phyloP scores from a whole-genome alignment of 2,888 invertebrate species.

The Hirtodrosophila trivittata region DNA sequence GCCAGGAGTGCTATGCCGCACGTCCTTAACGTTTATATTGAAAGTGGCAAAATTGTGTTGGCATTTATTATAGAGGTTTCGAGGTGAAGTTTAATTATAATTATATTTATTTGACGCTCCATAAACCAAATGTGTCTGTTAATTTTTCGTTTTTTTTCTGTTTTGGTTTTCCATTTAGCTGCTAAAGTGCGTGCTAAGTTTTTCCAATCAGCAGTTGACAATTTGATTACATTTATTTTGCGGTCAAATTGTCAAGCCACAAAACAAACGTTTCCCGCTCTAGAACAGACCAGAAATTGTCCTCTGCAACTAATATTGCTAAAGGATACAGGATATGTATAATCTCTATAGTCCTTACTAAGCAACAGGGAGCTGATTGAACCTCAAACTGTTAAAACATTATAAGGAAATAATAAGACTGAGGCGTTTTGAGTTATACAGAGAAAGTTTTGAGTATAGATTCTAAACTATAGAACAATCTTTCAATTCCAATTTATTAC shows the following conservation, averaged over 20 bases:
- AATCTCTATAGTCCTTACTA: too few relatives aligned
- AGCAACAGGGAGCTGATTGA: too few relatives aligned
- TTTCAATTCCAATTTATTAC: too few relatives aligned
- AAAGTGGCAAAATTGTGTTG: constrained; percentile 33
- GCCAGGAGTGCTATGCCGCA: constrained; percentile 39
- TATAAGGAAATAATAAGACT: too few relatives aligned
- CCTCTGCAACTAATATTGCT: constrained; percentile 5
- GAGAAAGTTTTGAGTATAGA: too few relatives aligned
- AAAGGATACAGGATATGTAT: constrained; percentile 4
- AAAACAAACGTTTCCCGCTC: constrained; percentile 11
- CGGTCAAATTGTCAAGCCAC: constrained; percentile 44
- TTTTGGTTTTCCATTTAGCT: constrained; percentile 15
- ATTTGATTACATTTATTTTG: constrained; percentile 22
- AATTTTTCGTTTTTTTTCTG: neutral
- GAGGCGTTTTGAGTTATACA: too few relatives aligned
- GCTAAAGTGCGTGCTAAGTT: constrained; percentile 44
- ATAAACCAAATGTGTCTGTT: constrained; percentile 21
- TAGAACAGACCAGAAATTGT: constrained; percentile 1
- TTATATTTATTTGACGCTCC: constrained; percentile 60
- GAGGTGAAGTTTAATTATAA: constrained; percentile 62
- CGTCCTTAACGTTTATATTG: constrained; percentile 18
- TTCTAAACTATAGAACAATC: too few relatives aligned
- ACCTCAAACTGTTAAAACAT: too few relatives aligned
- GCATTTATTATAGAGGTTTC: constrained; percentile 49
- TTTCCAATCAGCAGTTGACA: constrained; percentile 49